Percentiles rank a stretch among this genome's conserved stretches.
These are phyloP conservation scores for Malachius bipustulatus DNA, from an alignment of 2,888 invertebrate genomes.

Conservation along the genomic window DNA sequence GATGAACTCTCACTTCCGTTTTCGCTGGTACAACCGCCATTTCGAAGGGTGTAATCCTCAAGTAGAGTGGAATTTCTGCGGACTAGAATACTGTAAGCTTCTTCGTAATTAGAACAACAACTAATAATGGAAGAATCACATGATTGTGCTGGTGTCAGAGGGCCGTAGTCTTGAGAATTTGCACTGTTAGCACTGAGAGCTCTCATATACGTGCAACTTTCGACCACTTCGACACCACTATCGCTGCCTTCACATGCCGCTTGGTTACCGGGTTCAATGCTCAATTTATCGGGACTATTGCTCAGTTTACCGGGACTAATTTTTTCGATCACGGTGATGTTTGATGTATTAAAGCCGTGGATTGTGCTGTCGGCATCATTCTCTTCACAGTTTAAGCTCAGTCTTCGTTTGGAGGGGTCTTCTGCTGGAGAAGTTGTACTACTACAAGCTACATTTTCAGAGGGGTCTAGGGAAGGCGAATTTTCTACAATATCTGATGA, in stretches of 20 bases:
- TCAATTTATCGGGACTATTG: slow-evolving; percentile 16
- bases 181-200: slow-evolving; percentile 49
- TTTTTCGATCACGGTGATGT: slow-evolving; percentile 31
- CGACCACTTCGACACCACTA: slow-evolving; percentile 63
- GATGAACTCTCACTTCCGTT: slow-evolving; percentile 72
- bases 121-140: slow-evolving; percentile 70
- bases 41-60: slow-evolving; percentile 32
- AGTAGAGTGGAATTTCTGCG: slow-evolving; percentile 34
- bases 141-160: slow-evolving; percentile 51
- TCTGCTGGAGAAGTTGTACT: too few relatives aligned
- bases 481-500: too few relatives aligned
- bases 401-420: slow-evolving; percentile 12
- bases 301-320: not conserved
- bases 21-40: slow-evolving; percentile 48
- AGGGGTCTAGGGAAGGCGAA: too few relatives aligned
- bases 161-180: slow-evolving; percentile 46
- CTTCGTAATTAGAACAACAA: slow-evolving; percentile 62
- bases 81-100: slow-evolving; percentile 40
- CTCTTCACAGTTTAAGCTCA: slow-evolving; percentile 20
- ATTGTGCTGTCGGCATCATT: slow-evolving; percentile 27
- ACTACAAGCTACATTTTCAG: too few relatives aligned
- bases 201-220: slow-evolving; percentile 37
- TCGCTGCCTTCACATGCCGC: slow-evolving; percentile 57
- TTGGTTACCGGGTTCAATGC: too few relatives aligned
- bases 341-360: slow-evolving; percentile 28